A percentile compares a stretch with the other conserved stretches of the same genome.
Conservation (phyloP, 2,113 vertebrate species). For the Azemiops feae region DNA sequence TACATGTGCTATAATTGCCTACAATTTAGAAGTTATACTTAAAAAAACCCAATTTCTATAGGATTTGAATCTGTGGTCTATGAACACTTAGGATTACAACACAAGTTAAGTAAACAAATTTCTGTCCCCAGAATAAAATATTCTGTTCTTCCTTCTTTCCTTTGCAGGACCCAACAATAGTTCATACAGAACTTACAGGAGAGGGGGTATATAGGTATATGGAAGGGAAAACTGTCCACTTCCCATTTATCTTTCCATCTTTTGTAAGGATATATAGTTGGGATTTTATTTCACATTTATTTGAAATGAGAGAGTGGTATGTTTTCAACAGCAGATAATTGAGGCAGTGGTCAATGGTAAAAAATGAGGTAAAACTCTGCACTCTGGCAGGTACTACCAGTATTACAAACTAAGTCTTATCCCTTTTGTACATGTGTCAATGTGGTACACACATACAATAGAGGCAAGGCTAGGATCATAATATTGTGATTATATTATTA, state of each 20-base stretch:
- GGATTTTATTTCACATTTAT: background rate
- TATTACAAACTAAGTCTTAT: background rate
- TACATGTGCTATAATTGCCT: no score
- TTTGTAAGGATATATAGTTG: background rate
- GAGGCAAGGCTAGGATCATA: background rate
- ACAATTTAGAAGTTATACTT: no score
- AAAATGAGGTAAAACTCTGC: background rate
- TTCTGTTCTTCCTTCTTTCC: no score
- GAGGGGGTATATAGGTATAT: background rate
- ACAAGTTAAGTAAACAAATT: no score
- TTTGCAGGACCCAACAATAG: no score
- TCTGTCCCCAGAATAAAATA: no score
- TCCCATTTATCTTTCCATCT: background rate
- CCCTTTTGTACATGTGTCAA: background rate
- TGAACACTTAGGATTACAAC: no score
- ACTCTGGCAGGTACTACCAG: background rate
- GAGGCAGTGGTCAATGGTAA: background rate
- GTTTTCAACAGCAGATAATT: background rate
- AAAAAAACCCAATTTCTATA: no score
- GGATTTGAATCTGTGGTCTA: no score
- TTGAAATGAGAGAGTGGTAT: constrained; percentile 36
- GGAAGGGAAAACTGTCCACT: background rate
- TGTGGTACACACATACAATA: background rate
- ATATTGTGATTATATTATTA: background rate
- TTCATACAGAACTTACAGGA: no score